Evolutionary conservation across 1,140 invertebrate genomes (phyloP), one percentile per base, ranked within the genome.

Genomic region (Agraylea sexmaculata): DNA sequence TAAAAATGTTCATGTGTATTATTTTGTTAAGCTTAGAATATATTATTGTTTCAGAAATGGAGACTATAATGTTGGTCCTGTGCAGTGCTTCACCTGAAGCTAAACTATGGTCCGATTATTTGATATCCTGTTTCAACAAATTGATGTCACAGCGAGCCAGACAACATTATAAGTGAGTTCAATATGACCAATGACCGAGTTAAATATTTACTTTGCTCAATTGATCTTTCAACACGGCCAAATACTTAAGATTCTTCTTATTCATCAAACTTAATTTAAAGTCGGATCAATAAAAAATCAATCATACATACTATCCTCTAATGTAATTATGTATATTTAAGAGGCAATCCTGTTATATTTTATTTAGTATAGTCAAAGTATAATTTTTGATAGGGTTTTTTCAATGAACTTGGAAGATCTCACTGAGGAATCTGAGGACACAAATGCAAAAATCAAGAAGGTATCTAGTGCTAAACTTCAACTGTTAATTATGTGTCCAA

Each of bases 51-150:
- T 50, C 59, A 57, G 77, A 77, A 51, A 78, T 80, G 75, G 80
- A 85, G 60, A 83, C 86, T 51, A 82, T 87, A 21, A 65, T 83
- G 19, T 82, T 87, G 53, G 59, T 87, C 17, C 84, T 79, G 46
- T 77, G 80, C 46, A 77, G 74, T 33, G 74, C 75, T 21, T 84
- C 81, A 42, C 77, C 81, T 19, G 75, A 79, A 29, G 80, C 82
- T 28, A 67, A 70, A 5, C 53, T 83, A 7, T 83, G 84, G 78
- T 80, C 80, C n/a, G 78, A 80, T 51, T 86, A 85, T 59, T 71
- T 87, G 42, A 75, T 74, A 16, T 74, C 74, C 16, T 83, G 82
- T 56, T 87, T 86, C 55, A 79, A 85, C 52, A 81, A 84, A 62
- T 82, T 85, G 47, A 81, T 80, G 59, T 75, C 79, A 37, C 78